A percentile compares a stretch with the other conserved stretches of the same genome.
Evolutionary conservation across 2,113 vertebrate genomes (phyloP).

Genomic region (Bufo gargarizans): DNA sequence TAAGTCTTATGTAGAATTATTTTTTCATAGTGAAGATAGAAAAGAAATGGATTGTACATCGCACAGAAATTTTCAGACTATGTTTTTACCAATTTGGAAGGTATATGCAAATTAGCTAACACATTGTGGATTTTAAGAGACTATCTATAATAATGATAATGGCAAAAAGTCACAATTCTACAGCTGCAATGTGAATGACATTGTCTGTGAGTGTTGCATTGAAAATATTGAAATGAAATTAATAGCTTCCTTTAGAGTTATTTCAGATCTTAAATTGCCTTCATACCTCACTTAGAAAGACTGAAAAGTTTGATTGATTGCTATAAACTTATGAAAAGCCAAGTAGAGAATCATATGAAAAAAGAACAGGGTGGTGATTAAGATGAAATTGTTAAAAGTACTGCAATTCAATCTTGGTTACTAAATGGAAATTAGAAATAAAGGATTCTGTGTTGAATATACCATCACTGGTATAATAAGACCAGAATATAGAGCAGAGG

Average conservation of each 20-base stretch:
- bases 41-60: neutral
- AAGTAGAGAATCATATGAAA: neutral
- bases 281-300: neutral
- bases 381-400: neutral
- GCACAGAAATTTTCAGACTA: neutral
- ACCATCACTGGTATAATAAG: neutral
- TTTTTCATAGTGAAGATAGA: neutral
- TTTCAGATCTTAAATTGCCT: constrained; percentile 13
- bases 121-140: neutral
- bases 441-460: neutral
- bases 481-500: neutral
- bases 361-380: neutral
- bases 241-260: constrained; percentile 20
- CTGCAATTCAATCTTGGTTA: neutral
- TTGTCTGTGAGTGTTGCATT: neutral
- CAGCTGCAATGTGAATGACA: constrained; percentile 13
- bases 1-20: neutral
- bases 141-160: constrained; percentile 8
- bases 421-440: neutral
- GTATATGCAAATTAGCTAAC: constrained; percentile 10
- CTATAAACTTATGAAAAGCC: constrained; percentile 29
- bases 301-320: constrained; percentile 30
- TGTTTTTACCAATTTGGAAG: neutral
- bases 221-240: constrained; percentile 32
- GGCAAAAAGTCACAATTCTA: constrained; percentile 10